Evolutionary conservation across 2,113 vertebrate genomes (phyloP).

Genomic region (Zapus hudsonius): DNA sequence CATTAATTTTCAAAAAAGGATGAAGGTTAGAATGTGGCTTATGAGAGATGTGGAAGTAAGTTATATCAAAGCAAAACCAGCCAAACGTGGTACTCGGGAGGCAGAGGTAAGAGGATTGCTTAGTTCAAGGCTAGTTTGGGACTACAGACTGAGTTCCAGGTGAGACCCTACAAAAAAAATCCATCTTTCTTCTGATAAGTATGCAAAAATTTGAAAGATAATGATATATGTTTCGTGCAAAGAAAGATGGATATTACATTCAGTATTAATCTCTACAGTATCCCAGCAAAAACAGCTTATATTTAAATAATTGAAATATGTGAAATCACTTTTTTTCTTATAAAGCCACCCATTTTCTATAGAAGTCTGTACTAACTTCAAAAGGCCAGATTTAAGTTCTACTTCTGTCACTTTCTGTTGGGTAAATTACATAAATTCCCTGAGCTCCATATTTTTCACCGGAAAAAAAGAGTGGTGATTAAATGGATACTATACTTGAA

Average conservation of each 20-base stretch:
- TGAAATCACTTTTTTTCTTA: background rate
- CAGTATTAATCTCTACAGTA: background rate
- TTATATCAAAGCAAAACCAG: slow-evolving; percentile 48
- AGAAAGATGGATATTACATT: background rate
- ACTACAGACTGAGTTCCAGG: too few species aligned
- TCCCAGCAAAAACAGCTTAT: background rate
- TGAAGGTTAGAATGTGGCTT: background rate
- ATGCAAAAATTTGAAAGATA: background rate
- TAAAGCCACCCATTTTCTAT: background rate
- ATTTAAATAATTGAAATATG: slow-evolving; percentile 9
- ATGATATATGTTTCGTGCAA: background rate
- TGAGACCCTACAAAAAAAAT: too few species aligned
- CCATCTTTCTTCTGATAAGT: background rate
- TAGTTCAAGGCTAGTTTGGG: too few species aligned
- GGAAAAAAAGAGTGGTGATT: background rate
- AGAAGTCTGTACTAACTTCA: background rate
- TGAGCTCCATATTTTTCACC: background rate
- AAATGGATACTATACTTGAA: slow-evolving; percentile 4
- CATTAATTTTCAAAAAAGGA: background rate
- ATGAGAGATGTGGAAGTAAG: background rate
- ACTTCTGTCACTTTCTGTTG: background rate
- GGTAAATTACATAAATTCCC: background rate
- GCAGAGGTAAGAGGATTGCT: too few species aligned
- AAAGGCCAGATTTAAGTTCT: background rate
- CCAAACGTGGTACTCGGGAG: too few species aligned